A percentile compares a stretch with the other conserved stretches of the same genome.
phyloP scores from a whole-genome alignment of 2,888 invertebrate genomes.

The Lutraria lutraria region DNA sequence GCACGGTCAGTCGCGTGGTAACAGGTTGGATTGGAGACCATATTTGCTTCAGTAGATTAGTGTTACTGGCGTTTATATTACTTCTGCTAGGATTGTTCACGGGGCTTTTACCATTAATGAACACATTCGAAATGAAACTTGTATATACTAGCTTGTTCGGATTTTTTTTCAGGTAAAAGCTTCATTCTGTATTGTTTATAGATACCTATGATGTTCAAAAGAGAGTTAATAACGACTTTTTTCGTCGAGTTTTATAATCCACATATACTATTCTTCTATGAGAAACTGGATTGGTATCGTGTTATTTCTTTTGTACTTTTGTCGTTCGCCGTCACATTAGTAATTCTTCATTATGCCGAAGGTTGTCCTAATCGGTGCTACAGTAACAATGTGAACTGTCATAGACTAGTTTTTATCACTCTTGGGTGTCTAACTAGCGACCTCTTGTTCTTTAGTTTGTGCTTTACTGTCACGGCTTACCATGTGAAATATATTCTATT shows the following conservation, averaged over 20 bases:
- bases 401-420: too few relatives aligned
- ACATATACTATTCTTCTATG: background rate
- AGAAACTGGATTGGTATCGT: background rate
- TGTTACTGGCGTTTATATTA: slow-evolving; percentile 25
- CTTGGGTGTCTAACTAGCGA: too few relatives aligned
- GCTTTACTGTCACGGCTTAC: background rate
- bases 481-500: background rate
- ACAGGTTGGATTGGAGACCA: slow-evolving; percentile 60
- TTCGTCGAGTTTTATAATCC: background rate
- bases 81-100: slow-evolving; percentile 34
- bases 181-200: background rate
- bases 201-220: background rate
- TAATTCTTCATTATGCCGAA: background rate
- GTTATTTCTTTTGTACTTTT: background rate
- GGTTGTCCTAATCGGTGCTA: background rate
- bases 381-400: too few relatives aligned
- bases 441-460: background rate
- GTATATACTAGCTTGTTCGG: slow-evolving; percentile 54
- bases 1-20: slow-evolving; percentile 47
- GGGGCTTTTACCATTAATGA: slow-evolving; percentile 33
- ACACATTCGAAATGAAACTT: slow-evolving; percentile 42
- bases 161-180: slow-evolving; percentile 38
- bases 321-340: too few relatives aligned
- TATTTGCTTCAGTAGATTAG: slow-evolving; percentile 43
- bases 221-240: background rate